A percentile compares a stretch with the other conserved stretches of the same genome.
These are phyloP conservation scores for Uropsilus gracilis DNA, from an alignment of 2,113 vertebrate genomes.

Conservation along the genomic window DNA sequence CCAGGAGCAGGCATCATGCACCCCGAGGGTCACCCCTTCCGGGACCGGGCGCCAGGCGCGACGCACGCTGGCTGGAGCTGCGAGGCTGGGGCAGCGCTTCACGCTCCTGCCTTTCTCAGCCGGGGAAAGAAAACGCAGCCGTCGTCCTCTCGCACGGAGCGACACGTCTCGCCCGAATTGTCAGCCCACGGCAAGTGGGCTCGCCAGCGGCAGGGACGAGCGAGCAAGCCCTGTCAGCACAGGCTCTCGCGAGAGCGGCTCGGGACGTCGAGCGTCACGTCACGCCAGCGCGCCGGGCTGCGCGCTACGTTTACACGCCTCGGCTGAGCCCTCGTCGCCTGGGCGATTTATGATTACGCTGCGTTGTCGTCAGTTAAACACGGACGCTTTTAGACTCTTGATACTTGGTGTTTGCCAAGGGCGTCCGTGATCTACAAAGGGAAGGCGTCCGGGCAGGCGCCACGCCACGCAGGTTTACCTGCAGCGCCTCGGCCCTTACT, in stretches of 20 bases:
- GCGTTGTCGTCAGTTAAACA: not conserved
- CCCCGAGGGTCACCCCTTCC: not conserved
- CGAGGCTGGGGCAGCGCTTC: not conserved
- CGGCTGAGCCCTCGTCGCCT: not conserved
- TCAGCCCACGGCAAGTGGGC: conserved; percentile 6
- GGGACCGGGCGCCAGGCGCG: not conserved
- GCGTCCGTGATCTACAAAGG: not conserved
- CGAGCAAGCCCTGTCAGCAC: not conserved
- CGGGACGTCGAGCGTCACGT: no score
- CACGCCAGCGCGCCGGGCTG: no score
- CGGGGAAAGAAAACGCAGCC: not conserved
- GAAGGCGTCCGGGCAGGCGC: not conserved
- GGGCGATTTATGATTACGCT: not conserved
- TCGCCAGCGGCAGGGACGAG: not conserved
- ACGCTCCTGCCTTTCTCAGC: not conserved
- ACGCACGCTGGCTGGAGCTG: not conserved
- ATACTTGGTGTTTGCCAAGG: not conserved
- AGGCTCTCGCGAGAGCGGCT: not conserved
- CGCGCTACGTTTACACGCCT: not conserved
- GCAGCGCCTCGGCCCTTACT: not conserved
- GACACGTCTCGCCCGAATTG: conserved; percentile 5
- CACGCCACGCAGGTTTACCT: not conserved
- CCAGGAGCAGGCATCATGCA: conserved; percentile 50
- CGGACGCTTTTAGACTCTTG: not conserved
- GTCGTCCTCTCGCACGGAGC: not conserved